Evolutionary conservation across 2,797 vertebrate species (phyloP).

Genomic region (Aplochiton taeniatus): DNA sequence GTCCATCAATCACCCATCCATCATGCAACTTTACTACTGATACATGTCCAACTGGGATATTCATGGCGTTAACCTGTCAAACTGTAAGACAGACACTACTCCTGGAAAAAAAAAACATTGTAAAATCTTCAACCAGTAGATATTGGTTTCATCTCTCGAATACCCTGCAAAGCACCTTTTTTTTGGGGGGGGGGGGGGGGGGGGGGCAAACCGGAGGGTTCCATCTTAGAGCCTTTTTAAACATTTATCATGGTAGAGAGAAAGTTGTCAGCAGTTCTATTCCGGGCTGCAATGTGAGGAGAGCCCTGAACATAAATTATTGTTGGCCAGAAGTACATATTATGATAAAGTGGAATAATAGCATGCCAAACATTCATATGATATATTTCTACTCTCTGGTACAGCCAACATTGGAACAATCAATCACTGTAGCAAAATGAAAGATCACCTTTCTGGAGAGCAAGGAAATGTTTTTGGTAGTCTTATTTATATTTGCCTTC

Average conservation of each 20-base stretch:
- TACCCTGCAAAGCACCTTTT: constrained; percentile 2
- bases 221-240: constrained; percentile 42
- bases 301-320: constrained; percentile 51
- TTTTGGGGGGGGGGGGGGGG: too few species aligned
- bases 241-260: constrained; percentile 49
- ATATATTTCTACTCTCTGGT: constrained; percentile 53
- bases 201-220: constrained; percentile 25
- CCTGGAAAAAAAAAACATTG: too few species aligned
- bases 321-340: constrained; percentile 56
- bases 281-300: constrained; percentile 34
- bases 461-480: constrained; percentile 39
- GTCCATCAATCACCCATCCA: too few species aligned
- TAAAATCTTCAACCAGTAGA: too few species aligned
- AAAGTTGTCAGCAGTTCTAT: constrained; percentile 56
- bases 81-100: too few species aligned
- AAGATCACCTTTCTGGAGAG: constrained; percentile 47
- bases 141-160: too few species aligned
- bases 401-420: constrained; percentile 37
- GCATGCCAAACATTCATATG: constrained; percentile 57
- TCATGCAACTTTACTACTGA: too few species aligned
- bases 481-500: constrained; percentile 43
- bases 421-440: constrained; percentile 41
- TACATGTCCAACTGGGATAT: too few species aligned
- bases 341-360: constrained; percentile 63
- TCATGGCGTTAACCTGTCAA: too few species aligned